phyloP scores from a whole-genome alignment of 1,140 invertebrate species.

The Schlechtendalia chinensis region DNA sequence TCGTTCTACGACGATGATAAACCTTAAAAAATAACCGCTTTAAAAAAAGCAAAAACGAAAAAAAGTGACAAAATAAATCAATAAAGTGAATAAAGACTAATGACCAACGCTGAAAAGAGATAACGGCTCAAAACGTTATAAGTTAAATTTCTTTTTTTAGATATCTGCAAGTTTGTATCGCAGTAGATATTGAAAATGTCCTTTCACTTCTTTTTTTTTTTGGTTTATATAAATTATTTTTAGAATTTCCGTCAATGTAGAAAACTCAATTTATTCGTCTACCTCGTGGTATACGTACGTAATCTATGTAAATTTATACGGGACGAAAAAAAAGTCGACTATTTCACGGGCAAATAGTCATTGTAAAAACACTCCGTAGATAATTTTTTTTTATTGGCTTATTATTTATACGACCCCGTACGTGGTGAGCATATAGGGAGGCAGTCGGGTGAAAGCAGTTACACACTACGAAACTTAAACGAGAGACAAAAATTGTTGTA shows the following conservation, averaged over 20 bases:
- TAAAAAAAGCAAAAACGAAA: background rate
- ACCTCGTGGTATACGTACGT: background rate
- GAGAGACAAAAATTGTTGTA: background rate
- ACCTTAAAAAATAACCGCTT: slow-evolving; percentile 1
- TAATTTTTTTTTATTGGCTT: background rate
- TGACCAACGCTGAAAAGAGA: background rate
- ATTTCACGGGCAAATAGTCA: background rate
- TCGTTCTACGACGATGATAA: background rate
- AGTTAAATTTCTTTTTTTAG: background rate
- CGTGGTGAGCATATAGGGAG: too few species aligned
- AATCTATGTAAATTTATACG: slow-evolving; percentile 11
- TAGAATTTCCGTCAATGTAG: too few species aligned
- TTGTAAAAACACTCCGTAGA: background rate
- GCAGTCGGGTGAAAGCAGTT: too few species aligned
- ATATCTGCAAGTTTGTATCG: background rate
- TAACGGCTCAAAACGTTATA: background rate
- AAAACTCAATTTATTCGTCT: slow-evolving; percentile 19
- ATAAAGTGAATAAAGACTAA: slow-evolving; percentile 20
- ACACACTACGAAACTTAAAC: background rate
- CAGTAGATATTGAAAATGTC: background rate
- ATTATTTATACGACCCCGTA: background rate
- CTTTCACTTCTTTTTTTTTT: background rate
- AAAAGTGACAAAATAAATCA: background rate
- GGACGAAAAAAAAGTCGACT: background rate
- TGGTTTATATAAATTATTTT: background rate